Evolutionary conservation across 2,797 vertebrate species (phyloP).

Genomic region (Mastacembelus armatus): DNA sequence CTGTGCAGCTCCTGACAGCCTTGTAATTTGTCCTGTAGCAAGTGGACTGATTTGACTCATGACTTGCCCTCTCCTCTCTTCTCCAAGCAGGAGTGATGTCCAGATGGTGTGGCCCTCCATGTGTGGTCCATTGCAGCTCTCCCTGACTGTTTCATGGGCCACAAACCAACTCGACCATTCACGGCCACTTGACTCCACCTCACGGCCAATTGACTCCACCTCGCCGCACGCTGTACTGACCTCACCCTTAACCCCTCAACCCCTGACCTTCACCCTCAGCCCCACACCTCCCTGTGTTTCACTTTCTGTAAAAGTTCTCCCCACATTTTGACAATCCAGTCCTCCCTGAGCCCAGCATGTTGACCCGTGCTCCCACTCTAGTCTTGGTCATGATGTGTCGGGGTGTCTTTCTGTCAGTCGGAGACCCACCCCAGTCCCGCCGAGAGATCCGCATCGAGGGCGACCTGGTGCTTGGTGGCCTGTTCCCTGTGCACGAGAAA

Average conservation of each 20-base stretch:
- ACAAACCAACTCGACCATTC: constrained; percentile 71
- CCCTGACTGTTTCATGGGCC: constrained; percentile 83
- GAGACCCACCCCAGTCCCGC: constrained; percentile 90
- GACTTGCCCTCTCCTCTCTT: constrained; percentile 9
- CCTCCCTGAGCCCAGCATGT: constrained; percentile 83
- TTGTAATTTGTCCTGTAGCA: constrained; percentile 18
- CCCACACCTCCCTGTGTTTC: constrained; percentile 49
- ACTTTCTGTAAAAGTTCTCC: constrained; percentile 46
- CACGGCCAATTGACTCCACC: constrained; percentile 69
- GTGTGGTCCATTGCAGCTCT: constrained; percentile 77
- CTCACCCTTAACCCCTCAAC: constrained; percentile 54
- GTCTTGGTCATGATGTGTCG: constrained; percentile 86
- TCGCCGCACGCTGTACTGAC: constrained; percentile 28
- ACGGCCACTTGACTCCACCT: constrained; percentile 70
- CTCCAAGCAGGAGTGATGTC: constrained; percentile 76
- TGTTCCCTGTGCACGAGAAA: constrained; percentile 98
- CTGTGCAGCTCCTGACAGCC: constrained; percentile 25
- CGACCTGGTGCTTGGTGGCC: constrained; percentile 94
- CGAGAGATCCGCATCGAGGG: constrained; percentile 98
- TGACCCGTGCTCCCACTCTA: constrained; percentile 84
- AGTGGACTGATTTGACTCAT: constrained; percentile 11
- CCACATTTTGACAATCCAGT: constrained; percentile 45
- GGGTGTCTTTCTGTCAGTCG: constrained; percentile 87
- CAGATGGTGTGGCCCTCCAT: constrained; percentile 80
- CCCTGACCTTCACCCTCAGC: constrained; percentile 52